Base-by-base conservation (phyloP, 2,113 vertebrate genomes). In the Plecturocebus donacophilus region DNA sequence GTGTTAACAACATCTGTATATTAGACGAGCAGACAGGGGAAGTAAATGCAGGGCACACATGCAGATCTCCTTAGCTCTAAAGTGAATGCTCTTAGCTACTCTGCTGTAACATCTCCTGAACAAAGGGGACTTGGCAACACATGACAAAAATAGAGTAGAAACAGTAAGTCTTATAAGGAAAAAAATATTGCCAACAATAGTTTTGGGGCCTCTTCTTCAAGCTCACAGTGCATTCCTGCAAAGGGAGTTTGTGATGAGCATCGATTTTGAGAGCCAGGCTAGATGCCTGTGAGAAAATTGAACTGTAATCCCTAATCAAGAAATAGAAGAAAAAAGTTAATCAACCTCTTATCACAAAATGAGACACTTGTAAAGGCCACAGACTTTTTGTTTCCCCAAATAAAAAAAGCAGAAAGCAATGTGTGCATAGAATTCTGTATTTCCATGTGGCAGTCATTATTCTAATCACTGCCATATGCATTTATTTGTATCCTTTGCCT, bases 401-500 rank as follows among this genome's bases (percentile, higher is more conserved):
- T 23, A 82, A n/a, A 54, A 90, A 42, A 47, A 32, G 13, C 52
- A 93, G 17, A 30, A 93, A 35, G 12, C 38, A 75, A 42, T 64
- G 21, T 23, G 13, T 6, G 11, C 19, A 23, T 32, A 8, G 35
- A 54, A 38, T 58, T 54, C 20, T 2, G 13, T 21, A 25, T 91
- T 86, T 76, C 81, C 32, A 0, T 6, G 4, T 40, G 27, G 66
- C 79, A 25, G 30, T 61, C n/a, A 14, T 13, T 64, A 73, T 35
- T 64, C 40, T 75, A 56, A 27, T 32, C 88, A 47, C 38, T 75
- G 49, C 21, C 40, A 14, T 30, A 56, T 20, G 4, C 16, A 35
- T 14, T 89, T 70, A 45, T 71, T 40, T 93, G 54, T 68, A 82
- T 77, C 38, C 30, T 94, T 81, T 89, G 32, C n/a, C 84, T 96